Evolutionary conservation across 1,140 invertebrate species (phyloP).

Genomic region (Mycetomoellerius zeteki): DNA sequence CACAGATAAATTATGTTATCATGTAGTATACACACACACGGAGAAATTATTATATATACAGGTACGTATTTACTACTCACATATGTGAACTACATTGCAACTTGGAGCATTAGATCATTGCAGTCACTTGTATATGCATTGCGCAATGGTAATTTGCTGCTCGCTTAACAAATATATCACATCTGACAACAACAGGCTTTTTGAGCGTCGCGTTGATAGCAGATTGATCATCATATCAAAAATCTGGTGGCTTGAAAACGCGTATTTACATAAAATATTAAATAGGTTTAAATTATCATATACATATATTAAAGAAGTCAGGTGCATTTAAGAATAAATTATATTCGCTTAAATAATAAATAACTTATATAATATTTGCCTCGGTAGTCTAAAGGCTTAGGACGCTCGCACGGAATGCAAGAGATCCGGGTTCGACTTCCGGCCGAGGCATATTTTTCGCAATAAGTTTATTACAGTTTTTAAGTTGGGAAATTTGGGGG

Average conservation of each 20-base stretch:
- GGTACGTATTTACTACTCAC: not conserved
- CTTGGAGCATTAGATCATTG: not conserved
- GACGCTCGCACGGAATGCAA: too few relatives aligned
- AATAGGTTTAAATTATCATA: not conserved
- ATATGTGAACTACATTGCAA: not conserved
- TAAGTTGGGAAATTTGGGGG: too few relatives aligned
- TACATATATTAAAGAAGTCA: not conserved
- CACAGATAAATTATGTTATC: not conserved
- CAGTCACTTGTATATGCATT: not conserved
- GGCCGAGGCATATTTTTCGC: too few relatives aligned
- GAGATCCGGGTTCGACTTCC: too few relatives aligned
- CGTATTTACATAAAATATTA: not conserved
- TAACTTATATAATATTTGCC: not conserved
- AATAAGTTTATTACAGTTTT: too few relatives aligned
- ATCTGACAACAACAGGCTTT: constrained; percentile 30
- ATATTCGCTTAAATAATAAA: not conserved
- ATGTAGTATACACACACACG: too few relatives aligned
- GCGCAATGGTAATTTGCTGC: constrained; percentile 29
- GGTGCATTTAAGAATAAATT: not conserved
- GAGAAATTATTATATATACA: constrained; percentile 14
- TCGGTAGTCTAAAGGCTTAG: too few relatives aligned
- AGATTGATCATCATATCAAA: constrained; percentile 20
- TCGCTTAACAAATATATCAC: constrained; percentile 40
- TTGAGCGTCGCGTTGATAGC: constrained; percentile 8
- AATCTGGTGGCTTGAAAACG: not conserved